These are phyloP conservation scores for Phrynocephalus guinanensis DNA, from an alignment of 2,797 vertebrate species.

Conservation along the genomic window DNA sequence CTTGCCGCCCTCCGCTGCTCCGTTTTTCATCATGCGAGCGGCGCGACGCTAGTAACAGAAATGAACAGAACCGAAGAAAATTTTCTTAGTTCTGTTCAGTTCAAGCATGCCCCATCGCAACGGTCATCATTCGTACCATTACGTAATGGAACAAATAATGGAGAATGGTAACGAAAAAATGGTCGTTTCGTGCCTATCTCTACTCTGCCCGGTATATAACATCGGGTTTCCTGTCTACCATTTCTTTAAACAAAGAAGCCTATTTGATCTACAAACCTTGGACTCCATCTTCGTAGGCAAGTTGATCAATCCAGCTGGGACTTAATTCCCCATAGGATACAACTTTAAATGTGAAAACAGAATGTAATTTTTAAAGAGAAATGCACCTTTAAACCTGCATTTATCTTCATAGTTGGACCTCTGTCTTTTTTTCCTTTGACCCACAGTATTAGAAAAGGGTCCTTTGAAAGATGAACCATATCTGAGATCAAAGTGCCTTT, in stretches of 20 bases:
- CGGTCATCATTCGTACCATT: too few species aligned
- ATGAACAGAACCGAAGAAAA: too few species aligned
- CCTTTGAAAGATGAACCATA: slow-evolving; percentile 22
- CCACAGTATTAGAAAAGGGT: not conserved
- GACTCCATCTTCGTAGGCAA: not conserved
- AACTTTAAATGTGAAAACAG: not conserved
- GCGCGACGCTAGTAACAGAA: too few species aligned
- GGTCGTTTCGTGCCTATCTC: too few species aligned
- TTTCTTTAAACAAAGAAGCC: not conserved
- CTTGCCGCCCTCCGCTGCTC: too few species aligned
- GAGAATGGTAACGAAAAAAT: too few species aligned
- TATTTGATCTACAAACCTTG: not conserved
- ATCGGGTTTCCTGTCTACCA: not conserved
- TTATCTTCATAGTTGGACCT: not conserved
- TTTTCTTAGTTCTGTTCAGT: too few species aligned
- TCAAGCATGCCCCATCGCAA: too few species aligned
- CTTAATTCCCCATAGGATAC: not conserved
- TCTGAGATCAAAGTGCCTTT: slow-evolving; percentile 14
- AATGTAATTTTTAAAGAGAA: not conserved
- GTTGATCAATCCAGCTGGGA: not conserved
- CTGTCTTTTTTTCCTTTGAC: slow-evolving; percentile 1
- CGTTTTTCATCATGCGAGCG: too few species aligned
- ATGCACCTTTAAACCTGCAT: not conserved
- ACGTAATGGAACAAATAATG: too few species aligned
- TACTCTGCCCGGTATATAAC: too few species aligned